phyloP scores from a whole-genome alignment of 1,140 invertebrate genomes.

The Drosophila quadrilineata region DNA sequence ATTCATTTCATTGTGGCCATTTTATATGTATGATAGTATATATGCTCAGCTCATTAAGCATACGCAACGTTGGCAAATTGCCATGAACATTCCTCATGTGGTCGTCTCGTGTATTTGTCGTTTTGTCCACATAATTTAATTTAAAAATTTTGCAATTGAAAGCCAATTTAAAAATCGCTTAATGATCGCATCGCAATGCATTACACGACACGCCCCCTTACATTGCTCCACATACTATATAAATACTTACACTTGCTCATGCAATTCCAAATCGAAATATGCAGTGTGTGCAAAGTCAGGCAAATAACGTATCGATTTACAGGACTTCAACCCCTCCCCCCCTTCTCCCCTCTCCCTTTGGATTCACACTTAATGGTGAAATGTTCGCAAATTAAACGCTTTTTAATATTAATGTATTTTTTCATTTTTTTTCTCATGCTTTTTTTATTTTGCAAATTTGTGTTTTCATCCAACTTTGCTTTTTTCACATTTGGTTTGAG shows the following conservation, averaged over 20 bases:
- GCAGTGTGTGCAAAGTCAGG: conserved; percentile 49
- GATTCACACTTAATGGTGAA: too few species aligned
- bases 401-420: conserved; percentile 76
- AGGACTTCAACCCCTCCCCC: too few species aligned
- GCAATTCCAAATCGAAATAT: conserved; percentile 29
- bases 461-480: conserved; percentile 37
- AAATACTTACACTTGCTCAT: background rate
- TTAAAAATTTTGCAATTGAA: conserved; percentile 59
- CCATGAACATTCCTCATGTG: conserved; percentile 39
- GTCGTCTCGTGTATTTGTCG: conserved; percentile 12
- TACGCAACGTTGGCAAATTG: conserved; percentile 63
- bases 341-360: background rate
- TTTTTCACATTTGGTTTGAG: conserved; percentile 52
- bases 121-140: conserved; percentile 67
- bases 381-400: conserved; percentile 69
- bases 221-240: background rate
- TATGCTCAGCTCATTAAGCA: conserved; percentile 61
- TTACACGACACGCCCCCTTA: conserved; percentile 1
- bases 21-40: too few species aligned
- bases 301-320: conserved; percentile 62
- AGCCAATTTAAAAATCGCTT: conserved; percentile 66
- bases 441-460: conserved; percentile 53
- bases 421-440: conserved; percentile 50
- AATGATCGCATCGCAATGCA: conserved; percentile 57
- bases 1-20: conserved; percentile 35